These are phyloP conservation scores for Ormyrus labotus DNA, from an alignment of 2,888 invertebrate genomes.

Conservation along the genomic window DNA sequence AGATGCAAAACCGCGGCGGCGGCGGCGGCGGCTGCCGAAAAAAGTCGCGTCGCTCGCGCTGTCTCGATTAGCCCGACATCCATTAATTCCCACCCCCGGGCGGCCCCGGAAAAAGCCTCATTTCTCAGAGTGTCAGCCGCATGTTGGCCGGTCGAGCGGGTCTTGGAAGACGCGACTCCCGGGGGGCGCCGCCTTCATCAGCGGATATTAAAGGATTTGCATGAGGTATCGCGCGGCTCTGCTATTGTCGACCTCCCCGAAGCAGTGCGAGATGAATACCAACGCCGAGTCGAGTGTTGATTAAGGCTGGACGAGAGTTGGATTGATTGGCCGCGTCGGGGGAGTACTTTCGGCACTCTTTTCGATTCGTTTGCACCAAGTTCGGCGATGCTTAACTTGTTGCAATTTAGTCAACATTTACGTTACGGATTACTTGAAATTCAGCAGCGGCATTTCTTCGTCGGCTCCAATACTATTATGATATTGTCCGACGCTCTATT, in stretches of 20 bases:
- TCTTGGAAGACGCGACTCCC: conserved; percentile 65
- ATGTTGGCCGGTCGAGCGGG: conserved; percentile 70
- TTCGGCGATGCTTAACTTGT: too few species aligned
- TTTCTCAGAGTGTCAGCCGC: conserved; percentile 76
- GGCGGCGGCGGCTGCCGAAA: neutral
- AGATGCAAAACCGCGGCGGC: conserved; percentile 48
- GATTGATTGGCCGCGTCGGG: conserved; percentile 40
- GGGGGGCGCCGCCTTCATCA: conserved; percentile 69
- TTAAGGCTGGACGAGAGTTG: conserved; percentile 13
- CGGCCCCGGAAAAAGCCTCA: conserved; percentile 65
- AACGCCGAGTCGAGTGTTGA: conserved; percentile 23
- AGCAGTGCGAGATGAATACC: neutral
- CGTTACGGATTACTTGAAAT: neutral
- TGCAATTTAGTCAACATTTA: too few species aligned
- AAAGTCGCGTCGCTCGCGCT: conserved; percentile 24
- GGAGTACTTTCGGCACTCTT: conserved; percentile 9
- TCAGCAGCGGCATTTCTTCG: neutral
- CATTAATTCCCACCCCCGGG: conserved; percentile 43
- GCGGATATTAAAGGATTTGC: conserved; percentile 75
- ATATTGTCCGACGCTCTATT: too few species aligned
- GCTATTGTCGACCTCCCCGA: conserved; percentile 66
- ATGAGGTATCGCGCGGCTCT: conserved; percentile 72
- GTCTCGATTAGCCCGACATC: conserved; percentile 47
- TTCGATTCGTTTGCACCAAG: too few species aligned
- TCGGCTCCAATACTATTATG: too few species aligned